These are phyloP conservation scores for Machimus atricapillus DNA, from an alignment of 2,888 invertebrate genomes.

Conservation along the genomic window DNA sequence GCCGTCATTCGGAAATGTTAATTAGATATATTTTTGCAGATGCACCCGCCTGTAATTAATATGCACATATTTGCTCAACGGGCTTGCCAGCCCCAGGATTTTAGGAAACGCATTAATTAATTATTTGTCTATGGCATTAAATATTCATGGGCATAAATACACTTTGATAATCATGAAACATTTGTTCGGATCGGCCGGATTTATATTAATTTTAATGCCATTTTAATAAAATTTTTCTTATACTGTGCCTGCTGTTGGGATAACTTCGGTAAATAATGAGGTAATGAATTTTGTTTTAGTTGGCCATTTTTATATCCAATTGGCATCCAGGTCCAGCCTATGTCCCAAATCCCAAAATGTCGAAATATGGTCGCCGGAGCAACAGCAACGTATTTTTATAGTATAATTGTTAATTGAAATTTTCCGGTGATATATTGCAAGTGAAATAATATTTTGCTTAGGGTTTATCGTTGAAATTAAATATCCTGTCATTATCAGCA, in stretches of 20 bases:
- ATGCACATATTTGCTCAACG: neutral
- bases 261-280: neutral
- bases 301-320: neutral
- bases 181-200: neutral
- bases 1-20: neutral
- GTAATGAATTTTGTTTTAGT: neutral
- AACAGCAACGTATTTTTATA: neutral
- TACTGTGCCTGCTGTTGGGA: neutral
- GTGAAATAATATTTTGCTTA: neutral
- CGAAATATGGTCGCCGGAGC: neutral
- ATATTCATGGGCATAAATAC: conserved; percentile 43
- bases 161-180: conserved; percentile 15
- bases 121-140: conserved; percentile 41
- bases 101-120: conserved; percentile 41
- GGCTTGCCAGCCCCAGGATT: neutral
- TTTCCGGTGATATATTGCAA: neutral
- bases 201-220: neutral
- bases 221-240: conserved; percentile 1
- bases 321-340: neutral
- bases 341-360: neutral
- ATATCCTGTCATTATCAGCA: neutral
- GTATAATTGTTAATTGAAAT: neutral
- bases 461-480: neutral
- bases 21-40: conserved; percentile 24
- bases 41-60: conserved; percentile 3